phyloP scores from a whole-genome alignment of 2,797 vertebrate genomes.

The Sardinella longiceps region DNA sequence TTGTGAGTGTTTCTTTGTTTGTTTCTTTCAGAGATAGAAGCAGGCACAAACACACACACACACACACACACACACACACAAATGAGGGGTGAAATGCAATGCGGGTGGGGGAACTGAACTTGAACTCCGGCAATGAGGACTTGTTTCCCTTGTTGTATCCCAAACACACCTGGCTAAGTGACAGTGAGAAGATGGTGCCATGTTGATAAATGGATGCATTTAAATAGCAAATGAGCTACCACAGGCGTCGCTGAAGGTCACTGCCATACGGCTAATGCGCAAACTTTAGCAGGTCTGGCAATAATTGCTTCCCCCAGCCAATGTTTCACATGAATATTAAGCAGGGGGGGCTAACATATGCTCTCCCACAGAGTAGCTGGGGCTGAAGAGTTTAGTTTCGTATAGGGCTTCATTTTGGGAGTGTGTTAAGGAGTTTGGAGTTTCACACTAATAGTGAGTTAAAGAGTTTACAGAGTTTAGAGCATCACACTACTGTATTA shows the following conservation, averaged over 20 bases:
- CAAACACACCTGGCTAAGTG: conserved; percentile 44
- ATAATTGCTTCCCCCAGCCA: conserved; percentile 52
- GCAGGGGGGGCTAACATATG: background rate
- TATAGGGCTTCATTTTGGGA: too few relatives aligned
- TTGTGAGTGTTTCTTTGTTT: background rate
- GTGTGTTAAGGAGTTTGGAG: too few relatives aligned
- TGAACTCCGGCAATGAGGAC: conserved; percentile 19
- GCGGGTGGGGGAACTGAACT: background rate
- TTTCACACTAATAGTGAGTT: too few relatives aligned
- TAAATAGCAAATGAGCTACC: conserved; percentile 53
- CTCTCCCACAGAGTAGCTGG: background rate
- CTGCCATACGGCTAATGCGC: conserved; percentile 37
- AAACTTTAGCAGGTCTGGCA: conserved; percentile 25
- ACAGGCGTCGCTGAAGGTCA: conserved; percentile 51
- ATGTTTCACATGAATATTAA: conserved; percentile 57
- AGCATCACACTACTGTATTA: too few relatives aligned
- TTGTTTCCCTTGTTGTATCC: conserved; percentile 33
- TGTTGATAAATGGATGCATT: conserved; percentile 53
- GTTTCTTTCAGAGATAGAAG: background rate
- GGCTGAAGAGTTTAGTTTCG: background rate
- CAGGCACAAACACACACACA: background rate
- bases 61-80: background rate
- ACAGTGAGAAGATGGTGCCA: conserved; percentile 41
- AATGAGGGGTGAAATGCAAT: background rate
- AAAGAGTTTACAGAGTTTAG: too few relatives aligned